phyloP scores from a whole-genome alignment of 64 coral and sea anemone species.

The Cladopsammia gracilis region DNA sequence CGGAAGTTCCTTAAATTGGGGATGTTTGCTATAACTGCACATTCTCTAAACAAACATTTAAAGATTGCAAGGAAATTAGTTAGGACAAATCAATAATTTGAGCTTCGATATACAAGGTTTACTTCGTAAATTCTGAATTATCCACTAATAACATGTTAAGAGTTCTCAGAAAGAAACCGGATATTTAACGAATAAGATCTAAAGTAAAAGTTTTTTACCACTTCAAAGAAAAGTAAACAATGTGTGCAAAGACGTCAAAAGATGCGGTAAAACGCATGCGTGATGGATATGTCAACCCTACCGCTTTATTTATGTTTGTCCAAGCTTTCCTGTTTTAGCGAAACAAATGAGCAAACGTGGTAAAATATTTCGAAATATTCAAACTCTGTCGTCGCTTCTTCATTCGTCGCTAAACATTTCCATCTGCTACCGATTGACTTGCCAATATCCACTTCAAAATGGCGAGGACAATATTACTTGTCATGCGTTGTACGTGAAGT shows the following conservation, averaged over 20 bases:
- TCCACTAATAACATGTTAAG: not conserved
- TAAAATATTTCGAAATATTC: not conserved
- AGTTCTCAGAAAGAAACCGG: not conserved
- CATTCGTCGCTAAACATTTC: not conserved
- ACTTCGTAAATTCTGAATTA: too few relatives aligned
- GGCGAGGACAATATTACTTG: not conserved
- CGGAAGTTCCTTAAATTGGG: too few relatives aligned
- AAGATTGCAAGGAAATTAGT: too few relatives aligned
- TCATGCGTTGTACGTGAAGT: not conserved
- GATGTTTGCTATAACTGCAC: too few relatives aligned
- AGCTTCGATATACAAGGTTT: too few relatives aligned
- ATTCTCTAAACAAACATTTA: too few relatives aligned
- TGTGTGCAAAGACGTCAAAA: not conserved
- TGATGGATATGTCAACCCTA: not conserved
- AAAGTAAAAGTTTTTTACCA: not conserved
- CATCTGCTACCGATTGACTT: not conserved
- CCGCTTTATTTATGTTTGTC: conserved; percentile 5
- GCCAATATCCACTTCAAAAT: not conserved
- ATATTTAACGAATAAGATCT: not conserved
- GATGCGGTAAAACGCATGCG: conserved; percentile 7
- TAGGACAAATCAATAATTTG: too few relatives aligned
- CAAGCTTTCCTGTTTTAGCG: not conserved
- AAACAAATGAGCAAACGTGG: not conserved
- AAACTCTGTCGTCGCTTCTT: not conserved
- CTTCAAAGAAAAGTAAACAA: conserved; percentile 14